phyloP scores from a whole-genome alignment of 2,113 vertebrate species.

The Corvus hawaiiensis region DNA sequence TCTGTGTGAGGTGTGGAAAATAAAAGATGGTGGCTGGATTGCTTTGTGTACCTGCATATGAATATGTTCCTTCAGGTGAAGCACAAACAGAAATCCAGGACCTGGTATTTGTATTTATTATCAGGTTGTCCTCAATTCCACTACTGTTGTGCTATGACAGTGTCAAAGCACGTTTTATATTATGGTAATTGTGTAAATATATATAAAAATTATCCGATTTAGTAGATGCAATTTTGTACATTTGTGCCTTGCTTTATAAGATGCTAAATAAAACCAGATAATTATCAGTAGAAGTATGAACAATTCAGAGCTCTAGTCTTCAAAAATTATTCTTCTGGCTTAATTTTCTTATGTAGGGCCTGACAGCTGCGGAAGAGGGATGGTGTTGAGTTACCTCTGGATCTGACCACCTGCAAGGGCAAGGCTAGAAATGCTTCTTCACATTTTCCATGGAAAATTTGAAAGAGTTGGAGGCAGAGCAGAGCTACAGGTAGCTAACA shows the following conservation, averaged over 20 bases:
- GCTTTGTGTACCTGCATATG: constrained; percentile 7
- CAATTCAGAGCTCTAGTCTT: constrained; percentile 14
- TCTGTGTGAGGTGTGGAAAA: constrained; percentile 35
- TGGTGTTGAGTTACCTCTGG: neutral
- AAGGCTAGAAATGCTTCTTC: neutral
- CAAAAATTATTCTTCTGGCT: constrained; percentile 41
- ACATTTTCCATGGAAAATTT: neutral
- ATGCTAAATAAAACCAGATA: constrained; percentile 21
- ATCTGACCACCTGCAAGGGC: neutral
- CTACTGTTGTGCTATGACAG: constrained; percentile 32
- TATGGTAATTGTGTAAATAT: constrained; percentile 30
- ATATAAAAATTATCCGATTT: constrained; percentile 10
- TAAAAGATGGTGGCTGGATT: constrained; percentile 51
- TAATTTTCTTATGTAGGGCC: neutral
- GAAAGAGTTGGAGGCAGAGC: neutral
- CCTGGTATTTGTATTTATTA: constrained; percentile 5
- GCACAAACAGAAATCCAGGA: constrained; percentile 12
- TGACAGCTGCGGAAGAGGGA: neutral
- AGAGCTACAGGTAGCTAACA: neutral
- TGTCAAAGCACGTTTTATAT: constrained; percentile 41
- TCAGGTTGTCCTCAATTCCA: neutral
- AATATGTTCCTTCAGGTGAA: constrained; percentile 20
- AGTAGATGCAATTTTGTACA: constrained; percentile 34
- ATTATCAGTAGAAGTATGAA: constrained; percentile 5
- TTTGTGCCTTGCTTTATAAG: constrained; percentile 65